Evolutionary conservation across 2,797 vertebrate species (phyloP), one percentile per base, ranked within the genome.

Genomic region (Sebastes reedi): DNA sequence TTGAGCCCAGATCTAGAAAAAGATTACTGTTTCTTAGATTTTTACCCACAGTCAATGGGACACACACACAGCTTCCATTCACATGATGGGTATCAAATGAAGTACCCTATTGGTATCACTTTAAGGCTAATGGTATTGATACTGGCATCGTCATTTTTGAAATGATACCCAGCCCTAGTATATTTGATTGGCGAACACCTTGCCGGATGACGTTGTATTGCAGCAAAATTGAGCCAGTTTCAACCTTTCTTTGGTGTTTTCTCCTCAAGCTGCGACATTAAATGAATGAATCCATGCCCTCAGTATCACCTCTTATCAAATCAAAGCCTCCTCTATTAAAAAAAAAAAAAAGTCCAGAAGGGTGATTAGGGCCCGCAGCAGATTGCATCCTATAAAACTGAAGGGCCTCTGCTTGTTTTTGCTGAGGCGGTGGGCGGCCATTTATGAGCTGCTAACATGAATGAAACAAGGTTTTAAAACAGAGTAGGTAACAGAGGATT

Each of bases 401-500:
- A 81, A 62, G 54, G 88, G 82, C 81, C 74, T 72, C 30, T 4
- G 71, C 81, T 79, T 89, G 91, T 92, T 91, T 92, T 84, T 81
- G 77, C 78, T 54, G 81, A 78, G 91, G 79, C 58, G 73, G 87
- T 92, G 91, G 90, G 87, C 86, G 72, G 84, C 87, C 89, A 90
- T 94, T 94, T 93, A 93, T 89, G 93, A 93, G 93, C 90, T 89
- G 91, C 86, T 92, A 94, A 94, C 93, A 93, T 82, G 89, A 92
- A 88, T 62, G 87, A 92, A 91, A 92, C 87, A 86, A 85, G 91
- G 82, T 85, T 92, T 90, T 90, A 85, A 90, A 92, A 83, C 74
- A 68, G 80, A 92, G 87, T 29, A 65, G 91, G 86, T 92, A 94
- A 90, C 82, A 81, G 84, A 89, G 89, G 79, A 91, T 91, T 90